A percentile compares a stretch with the other conserved stretches of the same genome.
These are phyloP conservation scores for Percina caprodes DNA, from an alignment of 2,113 vertebrate species.

Conservation along the genomic window DNA sequence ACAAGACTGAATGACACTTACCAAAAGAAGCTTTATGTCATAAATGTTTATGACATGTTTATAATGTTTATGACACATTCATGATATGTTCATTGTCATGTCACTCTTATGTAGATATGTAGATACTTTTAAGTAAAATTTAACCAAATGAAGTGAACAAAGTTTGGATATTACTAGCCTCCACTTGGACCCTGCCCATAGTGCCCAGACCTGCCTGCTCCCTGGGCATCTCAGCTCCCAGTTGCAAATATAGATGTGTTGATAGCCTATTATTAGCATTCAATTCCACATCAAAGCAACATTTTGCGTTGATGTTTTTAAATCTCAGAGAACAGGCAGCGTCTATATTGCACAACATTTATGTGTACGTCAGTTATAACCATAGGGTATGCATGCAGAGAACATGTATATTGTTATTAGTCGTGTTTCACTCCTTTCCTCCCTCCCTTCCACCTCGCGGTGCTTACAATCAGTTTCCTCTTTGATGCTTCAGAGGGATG, in stretches of 20 bases:
- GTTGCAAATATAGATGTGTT: not conserved
- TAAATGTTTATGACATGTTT: too few relatives aligned
- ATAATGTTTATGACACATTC: too few relatives aligned
- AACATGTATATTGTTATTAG: not conserved
- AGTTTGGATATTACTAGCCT: not conserved
- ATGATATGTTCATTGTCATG: too few relatives aligned
- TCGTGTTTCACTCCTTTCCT: not conserved
- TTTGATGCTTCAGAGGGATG: conserved; percentile 7
- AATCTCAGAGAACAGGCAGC: not conserved
- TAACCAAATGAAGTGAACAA: too few relatives aligned
- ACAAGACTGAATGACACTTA: too few relatives aligned
- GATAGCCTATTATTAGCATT: conserved; percentile 3
- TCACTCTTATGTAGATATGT: too few relatives aligned
- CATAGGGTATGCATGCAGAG: not conserved
- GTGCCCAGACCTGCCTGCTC: conserved; percentile 1
- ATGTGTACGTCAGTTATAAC: conserved; percentile 19
- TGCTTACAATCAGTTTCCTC: conserved; percentile 7
- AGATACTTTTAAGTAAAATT: too few relatives aligned
- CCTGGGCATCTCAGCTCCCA: not conserved
- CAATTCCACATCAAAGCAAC: conserved; percentile 3
- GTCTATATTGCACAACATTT: not conserved
- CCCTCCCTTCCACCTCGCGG: not conserved
- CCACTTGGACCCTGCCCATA: not conserved
- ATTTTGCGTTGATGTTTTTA: conserved; percentile 11
- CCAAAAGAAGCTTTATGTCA: too few relatives aligned